phyloP scores from a whole-genome alignment of 2,113 vertebrate genomes.

The Corydoras sp. region DNA sequence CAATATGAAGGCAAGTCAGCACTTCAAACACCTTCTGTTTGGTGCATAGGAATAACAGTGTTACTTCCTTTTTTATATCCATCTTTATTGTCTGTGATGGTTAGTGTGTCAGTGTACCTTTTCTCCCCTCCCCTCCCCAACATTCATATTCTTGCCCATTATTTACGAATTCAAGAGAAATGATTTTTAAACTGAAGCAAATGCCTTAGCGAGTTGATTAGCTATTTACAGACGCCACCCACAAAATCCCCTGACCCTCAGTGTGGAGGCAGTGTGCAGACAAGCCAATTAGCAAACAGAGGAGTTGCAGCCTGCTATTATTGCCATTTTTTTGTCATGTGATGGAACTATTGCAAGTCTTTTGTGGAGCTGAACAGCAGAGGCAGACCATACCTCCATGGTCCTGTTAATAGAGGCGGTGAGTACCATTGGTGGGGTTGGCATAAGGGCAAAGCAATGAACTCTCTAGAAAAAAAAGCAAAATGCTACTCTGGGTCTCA shows the following conservation, averaged over 20 bases:
- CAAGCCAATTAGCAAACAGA: conserved; percentile 51
- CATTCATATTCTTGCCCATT: too few species aligned
- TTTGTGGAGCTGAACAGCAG: conserved; percentile 26
- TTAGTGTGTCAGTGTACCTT: conserved; percentile 30
- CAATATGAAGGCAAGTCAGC: conserved; percentile 41
- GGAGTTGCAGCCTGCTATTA: conserved; percentile 46
- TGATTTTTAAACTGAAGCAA: too few species aligned
- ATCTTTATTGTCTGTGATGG: conserved; percentile 48
- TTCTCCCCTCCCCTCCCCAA: conserved; percentile 12
- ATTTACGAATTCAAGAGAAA: too few species aligned
- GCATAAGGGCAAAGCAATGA: conserved; percentile 28
- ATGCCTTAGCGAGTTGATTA: conserved; percentile 55
- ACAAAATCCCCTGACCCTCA: conserved; percentile 65
- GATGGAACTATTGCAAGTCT: background rate
- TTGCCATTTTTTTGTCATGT: conserved; percentile 31
- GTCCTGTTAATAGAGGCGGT: conserved; percentile 44
- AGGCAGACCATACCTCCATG: conserved; percentile 36
- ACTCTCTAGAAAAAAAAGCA: conserved; percentile 30
- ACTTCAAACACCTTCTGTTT: conserved; percentile 43
- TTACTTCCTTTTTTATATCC: conserved; percentile 19
- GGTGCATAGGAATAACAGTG: conserved; percentile 42
- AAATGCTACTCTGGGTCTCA: conserved; percentile 37
- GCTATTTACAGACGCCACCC: conserved; percentile 68
- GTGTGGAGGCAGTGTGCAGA: conserved; percentile 52
- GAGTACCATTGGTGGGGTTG: conserved; percentile 31